Conservation (phyloP, 2,797 vertebrate genomes). For the Notolepis coatsorum region DNA sequence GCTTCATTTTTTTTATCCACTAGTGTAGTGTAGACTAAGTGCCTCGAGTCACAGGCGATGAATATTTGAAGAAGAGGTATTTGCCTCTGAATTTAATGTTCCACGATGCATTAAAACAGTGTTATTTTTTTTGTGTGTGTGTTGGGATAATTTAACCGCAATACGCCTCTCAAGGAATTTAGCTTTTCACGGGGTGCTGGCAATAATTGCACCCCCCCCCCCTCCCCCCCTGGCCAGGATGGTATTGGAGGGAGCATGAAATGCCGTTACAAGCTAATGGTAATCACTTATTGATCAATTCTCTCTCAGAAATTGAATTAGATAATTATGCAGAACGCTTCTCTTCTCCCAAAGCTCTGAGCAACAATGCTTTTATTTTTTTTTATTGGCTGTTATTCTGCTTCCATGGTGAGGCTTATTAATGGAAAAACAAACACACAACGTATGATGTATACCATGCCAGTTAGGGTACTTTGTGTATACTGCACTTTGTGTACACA, state of each 20-base stretch:
- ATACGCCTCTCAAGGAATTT: neutral
- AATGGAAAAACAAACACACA: neutral
- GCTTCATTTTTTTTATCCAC: neutral
- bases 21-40: neutral
- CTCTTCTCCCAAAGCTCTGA: neutral
- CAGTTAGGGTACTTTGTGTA: no score
- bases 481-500: no score
- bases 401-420: conserved; percentile 7
- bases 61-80: conserved; percentile 10
- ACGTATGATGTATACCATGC: no score
- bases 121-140: neutral
- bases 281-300: conserved; percentile 53
- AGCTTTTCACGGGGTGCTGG: no score
- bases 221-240: conserved; percentile 15
- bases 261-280: conserved; percentile 14
- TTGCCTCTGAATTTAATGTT: neutral
- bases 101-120: neutral
- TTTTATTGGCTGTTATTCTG: neutral
- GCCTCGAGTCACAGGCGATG: neutral
- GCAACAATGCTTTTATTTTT: neutral
- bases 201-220: conserved; percentile 2
- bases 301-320: conserved; percentile 34
- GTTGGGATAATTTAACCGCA: neutral
- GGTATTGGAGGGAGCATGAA: neutral
- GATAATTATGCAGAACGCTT: conserved; percentile 10